Conservation (phyloP, 2,797 vertebrate species). For the Psittacula echo region DNA sequence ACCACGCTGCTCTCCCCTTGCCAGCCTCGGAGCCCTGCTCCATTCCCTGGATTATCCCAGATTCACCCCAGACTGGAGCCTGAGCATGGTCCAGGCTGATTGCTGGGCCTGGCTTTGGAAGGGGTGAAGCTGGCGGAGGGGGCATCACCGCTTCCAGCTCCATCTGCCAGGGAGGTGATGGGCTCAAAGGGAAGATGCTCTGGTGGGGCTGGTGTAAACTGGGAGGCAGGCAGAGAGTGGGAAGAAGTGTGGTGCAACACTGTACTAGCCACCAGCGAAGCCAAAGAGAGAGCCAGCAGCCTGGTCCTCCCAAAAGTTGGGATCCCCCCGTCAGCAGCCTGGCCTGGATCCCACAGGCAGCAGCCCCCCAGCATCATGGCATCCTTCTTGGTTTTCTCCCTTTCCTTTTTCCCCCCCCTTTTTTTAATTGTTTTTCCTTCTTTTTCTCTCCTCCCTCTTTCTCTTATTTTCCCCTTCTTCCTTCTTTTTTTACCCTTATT, state of each 20-base stretch:
- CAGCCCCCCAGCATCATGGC: neutral
- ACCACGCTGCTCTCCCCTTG: rapidly evolving
- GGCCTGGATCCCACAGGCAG: neutral
- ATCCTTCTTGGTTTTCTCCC: neutral
- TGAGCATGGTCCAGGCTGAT: rapidly evolving
- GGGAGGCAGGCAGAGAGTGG: neutral
- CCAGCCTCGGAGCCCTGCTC: rapidly evolving
- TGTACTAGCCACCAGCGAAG: neutral
- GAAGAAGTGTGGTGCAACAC: rapidly evolving
- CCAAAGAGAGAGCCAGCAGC: no score
- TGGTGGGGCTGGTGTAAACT: rapidly evolving
- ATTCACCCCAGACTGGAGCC: rapidly evolving
- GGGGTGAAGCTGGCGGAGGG: neutral
- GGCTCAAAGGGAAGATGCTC: neutral
- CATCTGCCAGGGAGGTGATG: rapidly evolving
- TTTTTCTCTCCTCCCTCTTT: no score
- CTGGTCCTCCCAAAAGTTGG: rapidly evolving
- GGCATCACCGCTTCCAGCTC: no score
- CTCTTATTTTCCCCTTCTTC: no score
- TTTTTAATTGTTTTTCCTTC: rapidly evolving
- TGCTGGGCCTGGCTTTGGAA: rapidly evolving
- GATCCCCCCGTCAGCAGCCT: no score
- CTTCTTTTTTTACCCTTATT: no score
- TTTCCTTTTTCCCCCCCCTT: rapidly evolving
- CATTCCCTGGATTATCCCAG: rapidly evolving